Evolutionary conservation across 2,113 vertebrate genomes (phyloP), one percentile per base, ranked within the genome.

Genomic region (Oreocharis arfaki): DNA sequence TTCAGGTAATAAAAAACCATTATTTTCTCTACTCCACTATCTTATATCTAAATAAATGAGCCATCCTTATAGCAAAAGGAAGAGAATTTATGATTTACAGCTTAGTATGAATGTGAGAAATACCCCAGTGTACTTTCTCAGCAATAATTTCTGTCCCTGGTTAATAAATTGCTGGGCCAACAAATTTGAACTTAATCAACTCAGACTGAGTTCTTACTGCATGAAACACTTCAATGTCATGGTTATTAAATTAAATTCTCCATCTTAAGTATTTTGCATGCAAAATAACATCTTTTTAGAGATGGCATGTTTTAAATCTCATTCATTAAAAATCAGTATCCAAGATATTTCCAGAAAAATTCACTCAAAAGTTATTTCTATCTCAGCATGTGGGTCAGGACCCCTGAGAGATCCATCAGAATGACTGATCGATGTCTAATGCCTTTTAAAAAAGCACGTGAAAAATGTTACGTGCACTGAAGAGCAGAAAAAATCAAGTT

Each of bases 151-250:
- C 46, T 83, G 44, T 80, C 68, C 37, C 46, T 82, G 18, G 78
- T 83, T 96, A 77, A 80, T 94, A 94, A 87, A 92, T 52, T 70
- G 37, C 64, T 94, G 73, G 71, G 63, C 78, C 69, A 93, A 92
- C 49, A 78, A 57, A 84, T 82, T 87, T 44, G 41, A 91, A 89
- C 82, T 93, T 93, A 75, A 91, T 96, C 59, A 90, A 35, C n/a
- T 88, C 71, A 90, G 42, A 81, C 47, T 84, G 60, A 90, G 65
- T 91, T 93, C 90, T 75, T 93, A 60, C 83, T 61, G 64, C 27
- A 84, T 88, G 79, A 81, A 96, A 52, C 39, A 79, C 46, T 93
- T 87, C 64, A 73, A 5, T 81, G 35, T 50, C 23, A 14, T 78
- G 60, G 61, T 91, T 94, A 59, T 90, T 90, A 94, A 81, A 83